Percentiles rank a stretch among this genome's conserved stretches.
Conservation (phyloP, 2,797 vertebrate species). For the Melanotaenia trifasciata region DNA sequence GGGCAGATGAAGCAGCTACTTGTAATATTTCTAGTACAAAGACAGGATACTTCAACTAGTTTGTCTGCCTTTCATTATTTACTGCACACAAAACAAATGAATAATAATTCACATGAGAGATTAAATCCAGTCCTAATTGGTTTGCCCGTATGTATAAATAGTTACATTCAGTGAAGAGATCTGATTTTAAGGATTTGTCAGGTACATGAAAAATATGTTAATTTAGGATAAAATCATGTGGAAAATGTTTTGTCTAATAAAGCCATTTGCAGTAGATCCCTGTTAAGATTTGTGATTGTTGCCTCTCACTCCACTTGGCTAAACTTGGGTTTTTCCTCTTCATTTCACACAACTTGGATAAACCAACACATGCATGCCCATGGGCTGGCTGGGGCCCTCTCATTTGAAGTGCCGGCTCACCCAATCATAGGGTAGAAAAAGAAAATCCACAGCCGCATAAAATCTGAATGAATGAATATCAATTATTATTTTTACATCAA, state of each 20-base stretch:
- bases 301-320: background rate
- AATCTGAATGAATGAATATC: background rate
- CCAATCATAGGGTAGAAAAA: background rate
- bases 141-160: slow-evolving; percentile 1
- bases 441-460: background rate
- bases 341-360: background rate
- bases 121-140: slow-evolving; percentile 1
- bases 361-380: background rate
- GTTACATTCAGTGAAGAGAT: slow-evolving; percentile 17
- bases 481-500: background rate
- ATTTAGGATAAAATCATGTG: slow-evolving; percentile 6
- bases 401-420: background rate
- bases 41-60: slow-evolving; percentile 8
- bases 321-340: background rate
- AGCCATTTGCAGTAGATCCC: background rate
- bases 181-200: background rate
- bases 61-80: slow-evolving; percentile 26
- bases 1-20: slow-evolving; percentile 32
- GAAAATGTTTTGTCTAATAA: background rate
- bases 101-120: slow-evolving; percentile 11
- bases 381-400: background rate
- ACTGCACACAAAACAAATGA: slow-evolving; percentile 24
- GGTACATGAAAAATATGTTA: no score
- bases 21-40: slow-evolving; percentile 23
- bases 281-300: slow-evolving; percentile 1